Base-by-base conservation (phyloP, 92 coral and sea anemone species). In the Epizoanthus rinbou region DNA sequence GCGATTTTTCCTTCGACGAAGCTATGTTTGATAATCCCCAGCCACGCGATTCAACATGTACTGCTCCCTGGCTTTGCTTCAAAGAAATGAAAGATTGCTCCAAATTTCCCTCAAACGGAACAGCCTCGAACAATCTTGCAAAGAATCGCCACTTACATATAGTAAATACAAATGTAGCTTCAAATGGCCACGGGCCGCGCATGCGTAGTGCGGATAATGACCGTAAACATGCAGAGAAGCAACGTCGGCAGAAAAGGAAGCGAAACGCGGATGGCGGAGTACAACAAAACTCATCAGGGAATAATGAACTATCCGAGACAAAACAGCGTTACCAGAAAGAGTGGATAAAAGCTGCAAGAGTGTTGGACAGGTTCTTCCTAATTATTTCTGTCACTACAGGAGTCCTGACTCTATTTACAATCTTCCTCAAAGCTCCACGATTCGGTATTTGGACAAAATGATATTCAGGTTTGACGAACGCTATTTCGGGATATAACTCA, bases 331-430 rank as follows among this genome's bases (percentile, higher is more conserved):
- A 60, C 47, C 82, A 78, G 18, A 78, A 23, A 37, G 82, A 78
- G 41, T 78, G 82, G 82, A 78, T 78, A 35, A 78, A 78, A 22
- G 82, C 82, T 2, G 71, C 82, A 3, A 37, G 82, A 0, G 82
- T 78, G 1, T 41, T 78, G n/a, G 82, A 78, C 56, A 83, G 90
- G 69, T 87, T 87, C n/a, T 87, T 87, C 76, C 74, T 87, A 15
- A 31, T 74, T 13, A 58, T 87, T 6, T 75, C 85, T 18, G 35
- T 78, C 18, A 35, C 56, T 5, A 78, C 70, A 1, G 82, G 82
- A 13, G 82, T 78, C 19, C 47, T 78, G 50, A 78, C 82, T 35
- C 82, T 78, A 4, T 62, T 78, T 6, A 78, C 82, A 11, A 78
- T 78, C 47, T 78, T 78, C 47, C 82, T 78, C 64, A 78, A 78